Percentiles rank a stretch among this genome's conserved stretches.
Evolutionary conservation across 30 jellyfish, hydroid and myxozoan species (phyloP).

Genomic region (Mastigias papua): DNA sequence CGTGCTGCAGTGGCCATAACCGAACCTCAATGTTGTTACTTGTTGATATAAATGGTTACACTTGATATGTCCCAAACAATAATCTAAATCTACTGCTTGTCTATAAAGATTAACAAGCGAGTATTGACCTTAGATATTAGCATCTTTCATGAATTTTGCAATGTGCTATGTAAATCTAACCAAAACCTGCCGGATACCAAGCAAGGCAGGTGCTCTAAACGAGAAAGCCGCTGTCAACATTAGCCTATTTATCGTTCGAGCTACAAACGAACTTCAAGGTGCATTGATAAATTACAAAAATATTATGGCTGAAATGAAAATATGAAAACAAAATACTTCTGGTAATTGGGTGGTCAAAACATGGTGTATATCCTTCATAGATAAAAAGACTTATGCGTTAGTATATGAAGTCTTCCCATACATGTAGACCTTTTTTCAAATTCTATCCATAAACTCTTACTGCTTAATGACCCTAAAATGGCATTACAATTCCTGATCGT

Average conservation of each 20-base stretch:
- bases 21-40: neutral
- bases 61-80: neutral
- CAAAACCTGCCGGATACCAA: neutral
- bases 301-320: neutral
- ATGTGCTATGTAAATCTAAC: neutral
- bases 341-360: too few relatives aligned
- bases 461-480: too few relatives aligned
- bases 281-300: neutral
- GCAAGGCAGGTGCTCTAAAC: neutral
- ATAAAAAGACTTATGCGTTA: too few relatives aligned
- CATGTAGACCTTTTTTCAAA: too few relatives aligned
- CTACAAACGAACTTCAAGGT: neutral
- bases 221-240: neutral
- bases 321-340: neutral
- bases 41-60: neutral
- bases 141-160: neutral
- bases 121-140: neutral
- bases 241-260: neutral
- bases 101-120: neutral
- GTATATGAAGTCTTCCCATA: too few relatives aligned
- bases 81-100: neutral
- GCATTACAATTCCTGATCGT: too few relatives aligned
- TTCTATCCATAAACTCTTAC: too few relatives aligned
- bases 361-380: too few relatives aligned
- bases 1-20: neutral